phyloP scores from a whole-genome alignment of 2,113 vertebrate species.

The Chamaetylas fuelleborni region DNA sequence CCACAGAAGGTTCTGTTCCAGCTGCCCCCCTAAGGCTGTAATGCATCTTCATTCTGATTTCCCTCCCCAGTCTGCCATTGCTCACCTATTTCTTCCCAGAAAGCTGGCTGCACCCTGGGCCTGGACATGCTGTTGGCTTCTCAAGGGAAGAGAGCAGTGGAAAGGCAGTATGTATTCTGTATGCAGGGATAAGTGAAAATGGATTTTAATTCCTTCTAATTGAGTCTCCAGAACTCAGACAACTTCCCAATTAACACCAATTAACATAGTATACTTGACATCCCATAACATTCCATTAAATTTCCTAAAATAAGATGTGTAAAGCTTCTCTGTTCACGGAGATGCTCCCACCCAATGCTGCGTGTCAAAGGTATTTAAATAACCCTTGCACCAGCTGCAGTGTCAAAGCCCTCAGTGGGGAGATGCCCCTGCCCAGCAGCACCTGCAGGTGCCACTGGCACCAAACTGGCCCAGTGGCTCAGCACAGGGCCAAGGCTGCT shows the following conservation, averaged over 20 bases:
- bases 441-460: not conserved
- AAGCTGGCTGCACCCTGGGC: not conserved
- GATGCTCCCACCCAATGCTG: not conserved
- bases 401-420: not conserved
- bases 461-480: not conserved
- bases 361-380: not conserved
- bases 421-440: not conserved
- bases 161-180: slow-evolving; percentile 1
- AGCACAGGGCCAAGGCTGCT: not conserved
- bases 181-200: slow-evolving; percentile 65
- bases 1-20: not conserved
- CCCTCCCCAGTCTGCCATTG: not conserved
- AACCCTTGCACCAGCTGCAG: not conserved
- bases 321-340: slow-evolving; percentile 25
- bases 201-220: slow-evolving; percentile 69
- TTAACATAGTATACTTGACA: slow-evolving; percentile 52
- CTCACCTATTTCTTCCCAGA: not conserved
- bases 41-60: not conserved
- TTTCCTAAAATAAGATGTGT: slow-evolving; percentile 40
- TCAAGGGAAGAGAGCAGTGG: not conserved
- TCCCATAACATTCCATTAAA: slow-evolving; percentile 71
- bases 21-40: not conserved
- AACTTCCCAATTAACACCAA: slow-evolving; percentile 71
- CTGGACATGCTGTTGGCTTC: not conserved
- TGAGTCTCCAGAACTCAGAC: slow-evolving; percentile 66